phyloP scores from a whole-genome alignment of 2,113 vertebrate genomes.

The Chelonoidis abingdonii region DNA sequence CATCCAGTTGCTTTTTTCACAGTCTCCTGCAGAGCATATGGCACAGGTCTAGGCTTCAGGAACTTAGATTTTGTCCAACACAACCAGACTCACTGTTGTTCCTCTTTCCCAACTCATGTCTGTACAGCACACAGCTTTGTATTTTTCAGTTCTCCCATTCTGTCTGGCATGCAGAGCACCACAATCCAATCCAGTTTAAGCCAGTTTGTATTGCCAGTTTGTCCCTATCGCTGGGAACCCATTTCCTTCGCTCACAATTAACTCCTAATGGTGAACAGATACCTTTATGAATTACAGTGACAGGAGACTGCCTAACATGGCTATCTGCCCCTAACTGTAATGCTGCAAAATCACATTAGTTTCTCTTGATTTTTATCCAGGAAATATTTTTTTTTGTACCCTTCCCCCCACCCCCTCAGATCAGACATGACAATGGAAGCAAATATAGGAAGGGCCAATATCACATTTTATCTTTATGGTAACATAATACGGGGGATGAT shows the following conservation, averaged over 20 bases:
- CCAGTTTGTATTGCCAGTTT: neutral
- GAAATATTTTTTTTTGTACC: no score
- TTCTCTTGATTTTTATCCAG: neutral
- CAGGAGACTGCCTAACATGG: neutral
- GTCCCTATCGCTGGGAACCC: neutral
- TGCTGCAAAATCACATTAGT: neutral
- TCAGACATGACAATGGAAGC: no score
- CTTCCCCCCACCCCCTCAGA: rapidly evolving
- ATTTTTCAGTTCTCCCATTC: neutral
- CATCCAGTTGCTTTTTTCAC: neutral
- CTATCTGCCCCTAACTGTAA: neutral
- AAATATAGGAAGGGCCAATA: no score
- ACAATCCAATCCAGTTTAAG: neutral
- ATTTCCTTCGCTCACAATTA: neutral
- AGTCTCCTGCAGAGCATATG: neutral
- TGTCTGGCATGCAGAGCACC: neutral
- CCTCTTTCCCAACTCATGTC: neutral
- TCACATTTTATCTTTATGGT: neutral
- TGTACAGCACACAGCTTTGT: neutral
- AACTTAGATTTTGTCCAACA: no score
- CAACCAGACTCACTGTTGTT: neutral
- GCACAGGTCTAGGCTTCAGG: neutral
- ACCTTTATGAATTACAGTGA: neutral
- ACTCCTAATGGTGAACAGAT: neutral
- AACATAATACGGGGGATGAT: neutral